phyloP scores from a whole-genome alignment of 2,888 invertebrate species.

The Pemphredon lugubris region DNA sequence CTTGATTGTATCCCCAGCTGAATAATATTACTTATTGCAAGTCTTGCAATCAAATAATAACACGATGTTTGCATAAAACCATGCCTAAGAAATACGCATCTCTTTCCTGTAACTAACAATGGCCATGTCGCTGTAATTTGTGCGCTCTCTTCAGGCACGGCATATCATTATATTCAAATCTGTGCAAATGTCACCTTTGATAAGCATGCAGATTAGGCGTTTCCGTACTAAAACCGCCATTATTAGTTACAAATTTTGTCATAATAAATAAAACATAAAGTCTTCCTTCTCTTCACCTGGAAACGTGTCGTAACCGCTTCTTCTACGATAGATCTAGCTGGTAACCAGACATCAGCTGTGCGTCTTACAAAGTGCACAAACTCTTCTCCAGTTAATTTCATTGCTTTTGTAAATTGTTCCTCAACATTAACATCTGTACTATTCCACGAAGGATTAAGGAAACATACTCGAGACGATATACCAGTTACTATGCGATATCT shows the following conservation, averaged over 20 bases:
- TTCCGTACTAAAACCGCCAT: background rate
- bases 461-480: slow-evolving; percentile 88
- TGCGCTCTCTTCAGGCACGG: background rate
- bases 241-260: slow-evolving; percentile 2
- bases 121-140: slow-evolving; percentile 4
- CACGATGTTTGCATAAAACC: background rate
- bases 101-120: slow-evolving; percentile 20
- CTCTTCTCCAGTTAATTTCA: slow-evolving; percentile 89
- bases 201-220: background rate
- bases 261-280: background rate
- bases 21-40: background rate
- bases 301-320: slow-evolving; percentile 87
- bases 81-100: slow-evolving; percentile 6
- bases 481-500: slow-evolving; percentile 90
- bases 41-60: background rate
- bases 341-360: slow-evolving; percentile 89
- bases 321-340: slow-evolving; percentile 90
- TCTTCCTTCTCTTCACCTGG: slow-evolving; percentile 79
- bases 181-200: background rate
- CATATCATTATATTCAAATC: slow-evolving; percentile 37
- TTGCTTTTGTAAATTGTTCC: slow-evolving; percentile 89
- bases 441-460: slow-evolving; percentile 94
- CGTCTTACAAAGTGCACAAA: slow-evolving; percentile 86
- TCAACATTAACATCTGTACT: slow-evolving; percentile 83
- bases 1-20: too few relatives aligned